Evolutionary conservation across 2,888 invertebrate genomes (phyloP), one percentile per base, ranked within the genome.

Genomic region (Drosophila gaucha): DNA sequence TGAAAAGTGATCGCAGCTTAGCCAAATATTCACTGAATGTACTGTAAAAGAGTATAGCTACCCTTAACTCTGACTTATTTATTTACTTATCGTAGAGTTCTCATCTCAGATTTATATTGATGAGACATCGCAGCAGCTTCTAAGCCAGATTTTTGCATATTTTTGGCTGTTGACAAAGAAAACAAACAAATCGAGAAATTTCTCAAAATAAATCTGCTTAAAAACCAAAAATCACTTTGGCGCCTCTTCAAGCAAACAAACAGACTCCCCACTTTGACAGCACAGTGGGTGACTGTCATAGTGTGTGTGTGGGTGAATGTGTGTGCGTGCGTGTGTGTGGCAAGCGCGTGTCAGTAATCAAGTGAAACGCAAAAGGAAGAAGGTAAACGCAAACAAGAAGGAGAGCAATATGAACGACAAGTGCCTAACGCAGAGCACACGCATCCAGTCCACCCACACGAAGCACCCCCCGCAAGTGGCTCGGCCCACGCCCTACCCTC

Each of bases 291-390:
- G 44, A 6, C 14, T 9, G 46, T 22, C 22, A 8, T 18, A n/a
- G 44, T 0, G 18, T n/a, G 33, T 22, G 50, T 0, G 31, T 3
- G 26, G 26, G 54, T 39, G 39, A 14, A 26, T 20, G 36, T 20
- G 36, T 22, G 64, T 31, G 44, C 35, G 14, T 49, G 36, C 43
- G 60, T 16, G 56, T 56, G 56, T 58, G 62, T 54, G 64, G 49
- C 62, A 65, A 59, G 78, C 85, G 80, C 85, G 85, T 86, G 78
- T 78, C 75, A 60, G 78, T 85, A 82, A 82, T 86, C 74, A 86
- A 86, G 74, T 67, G 79, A 58, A 63, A 69, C 57, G 36, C 41
- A 41, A 57, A 60, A 59, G 55, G 51, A 60, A 54, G 52, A 52
- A 49, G 74, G 66, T 74, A 41, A 74, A 56, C 52, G 28, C 50